A percentile compares a stretch with the other conserved stretches of the same genome.
Evolutionary conservation across 2,113 vertebrate genomes (phyloP).

Genomic region (Cheirogaleus medius): DNA sequence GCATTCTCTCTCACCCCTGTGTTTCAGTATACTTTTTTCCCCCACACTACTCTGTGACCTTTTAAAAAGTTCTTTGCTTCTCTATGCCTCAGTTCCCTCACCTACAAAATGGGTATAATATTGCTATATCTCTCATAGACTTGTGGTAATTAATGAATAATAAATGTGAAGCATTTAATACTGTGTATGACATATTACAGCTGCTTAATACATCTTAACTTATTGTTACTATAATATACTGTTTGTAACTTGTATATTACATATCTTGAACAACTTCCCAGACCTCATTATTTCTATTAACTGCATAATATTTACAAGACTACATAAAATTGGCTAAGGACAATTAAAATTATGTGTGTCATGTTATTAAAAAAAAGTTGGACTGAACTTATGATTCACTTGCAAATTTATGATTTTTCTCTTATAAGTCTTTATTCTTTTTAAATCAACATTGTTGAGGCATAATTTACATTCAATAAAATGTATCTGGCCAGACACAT

Average conservation of each 20-base stretch:
- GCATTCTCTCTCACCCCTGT: not conserved
- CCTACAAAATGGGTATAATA: not conserved
- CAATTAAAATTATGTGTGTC: not conserved
- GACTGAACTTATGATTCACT: not conserved
- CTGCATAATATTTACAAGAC: not conserved
- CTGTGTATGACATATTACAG: not conserved
- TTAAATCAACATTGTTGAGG: not conserved
- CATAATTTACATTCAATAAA: not conserved
- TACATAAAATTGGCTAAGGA: not conserved
- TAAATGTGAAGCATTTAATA: not conserved
- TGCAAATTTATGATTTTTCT: not conserved
- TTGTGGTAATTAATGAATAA: not conserved
- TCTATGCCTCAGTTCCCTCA: not conserved
- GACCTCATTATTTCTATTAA: not conserved
- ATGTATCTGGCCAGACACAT: too few species aligned
- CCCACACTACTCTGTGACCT: not conserved
- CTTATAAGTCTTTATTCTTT: not conserved
- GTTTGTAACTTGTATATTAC: not conserved
- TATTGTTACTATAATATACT: not conserved
- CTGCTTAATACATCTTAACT: not conserved
- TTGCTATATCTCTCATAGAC: not conserved
- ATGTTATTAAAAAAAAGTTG: not conserved
- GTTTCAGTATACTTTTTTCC: not conserved
- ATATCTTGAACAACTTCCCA: not conserved
- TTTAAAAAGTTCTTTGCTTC: not conserved